Conservation (phyloP, 1,140 invertebrate genomes). For the Tetragonula clypearis region DNA sequence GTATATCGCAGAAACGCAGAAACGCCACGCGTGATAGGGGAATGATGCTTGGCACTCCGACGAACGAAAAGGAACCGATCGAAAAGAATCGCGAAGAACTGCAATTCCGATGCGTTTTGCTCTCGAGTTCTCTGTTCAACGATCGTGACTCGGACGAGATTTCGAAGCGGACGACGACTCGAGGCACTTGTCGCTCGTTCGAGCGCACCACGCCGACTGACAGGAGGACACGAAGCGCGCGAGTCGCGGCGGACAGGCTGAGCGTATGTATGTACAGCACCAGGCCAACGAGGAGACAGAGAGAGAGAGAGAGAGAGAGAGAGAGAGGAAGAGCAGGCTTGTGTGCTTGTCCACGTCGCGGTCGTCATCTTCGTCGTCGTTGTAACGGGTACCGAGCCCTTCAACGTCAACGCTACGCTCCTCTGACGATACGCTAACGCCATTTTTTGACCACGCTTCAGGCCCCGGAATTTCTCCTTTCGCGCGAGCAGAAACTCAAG, state of each 20-base stretch:
- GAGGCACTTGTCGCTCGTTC: constrained; percentile 54
- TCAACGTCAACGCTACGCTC: neutral
- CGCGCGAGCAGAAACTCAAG: neutral
- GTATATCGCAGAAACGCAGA: no score
- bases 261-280: constrained; percentile 40
- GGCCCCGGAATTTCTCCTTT: neutral
- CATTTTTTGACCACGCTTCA: neutral
- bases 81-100: neutral
- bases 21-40: no score
- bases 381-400: constrained; percentile 56
- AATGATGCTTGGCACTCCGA: neutral
- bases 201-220: constrained; percentile 60
- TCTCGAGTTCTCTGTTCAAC: neutral
- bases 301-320: neutral
- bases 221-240: constrained; percentile 26
- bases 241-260: constrained; percentile 9
- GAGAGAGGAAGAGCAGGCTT: constrained; percentile 2
- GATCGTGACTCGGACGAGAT: no score
- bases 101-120: neutral
- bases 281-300: neutral
- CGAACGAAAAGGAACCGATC: neutral
- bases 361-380: constrained; percentile 7
- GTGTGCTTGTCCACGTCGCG: neutral
- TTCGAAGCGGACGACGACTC: neutral
- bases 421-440: constrained; percentile 3